phyloP scores from a whole-genome alignment of 2,888 invertebrate genomes.

The Sarcophaga carnaria region DNA sequence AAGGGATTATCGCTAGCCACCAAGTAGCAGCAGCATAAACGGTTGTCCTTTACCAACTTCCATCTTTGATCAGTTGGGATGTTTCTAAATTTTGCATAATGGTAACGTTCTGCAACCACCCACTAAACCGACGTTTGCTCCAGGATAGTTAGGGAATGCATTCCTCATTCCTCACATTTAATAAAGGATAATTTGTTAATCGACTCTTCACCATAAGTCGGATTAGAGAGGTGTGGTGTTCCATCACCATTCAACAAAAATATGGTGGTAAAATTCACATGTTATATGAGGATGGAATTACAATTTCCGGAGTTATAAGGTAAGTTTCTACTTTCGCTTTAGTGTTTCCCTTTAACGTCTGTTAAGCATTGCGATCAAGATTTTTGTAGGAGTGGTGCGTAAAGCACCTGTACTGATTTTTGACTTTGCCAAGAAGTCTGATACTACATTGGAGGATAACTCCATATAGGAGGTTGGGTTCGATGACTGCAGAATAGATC shows the following conservation, averaged over 20 bases:
- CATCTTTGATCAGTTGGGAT: constrained; percentile 13
- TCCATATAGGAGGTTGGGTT: too few relatives aligned
- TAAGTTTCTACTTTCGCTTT: too few relatives aligned
- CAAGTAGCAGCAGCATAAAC: constrained; percentile 11
- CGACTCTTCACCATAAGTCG: constrained; percentile 46
- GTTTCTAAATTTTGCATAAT: constrained; percentile 38
- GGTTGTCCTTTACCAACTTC: constrained; percentile 33
- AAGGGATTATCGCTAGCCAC: neutral
- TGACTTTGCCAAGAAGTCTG: too few relatives aligned
- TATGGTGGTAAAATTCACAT: constrained; percentile 4
- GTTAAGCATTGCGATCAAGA: too few relatives aligned
- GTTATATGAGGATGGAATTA: too few relatives aligned
- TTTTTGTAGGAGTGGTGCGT: too few relatives aligned
- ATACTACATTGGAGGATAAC: too few relatives aligned
- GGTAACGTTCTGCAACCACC: constrained; percentile 47
- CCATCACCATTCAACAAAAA: constrained; percentile 58
- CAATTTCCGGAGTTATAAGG: too few relatives aligned
- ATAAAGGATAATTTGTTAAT: constrained; percentile 52
- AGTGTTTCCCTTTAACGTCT: too few relatives aligned
- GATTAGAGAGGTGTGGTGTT: constrained; percentile 44
- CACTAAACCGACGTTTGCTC: constrained; percentile 31
- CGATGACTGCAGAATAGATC: too few relatives aligned
- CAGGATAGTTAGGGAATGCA: too few relatives aligned
- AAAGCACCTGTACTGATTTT: too few relatives aligned
- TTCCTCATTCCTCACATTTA: constrained; percentile 45